Base-by-base conservation (phyloP, 2,113 vertebrate species). In the Cyprinodon brontotheroides region DNA sequence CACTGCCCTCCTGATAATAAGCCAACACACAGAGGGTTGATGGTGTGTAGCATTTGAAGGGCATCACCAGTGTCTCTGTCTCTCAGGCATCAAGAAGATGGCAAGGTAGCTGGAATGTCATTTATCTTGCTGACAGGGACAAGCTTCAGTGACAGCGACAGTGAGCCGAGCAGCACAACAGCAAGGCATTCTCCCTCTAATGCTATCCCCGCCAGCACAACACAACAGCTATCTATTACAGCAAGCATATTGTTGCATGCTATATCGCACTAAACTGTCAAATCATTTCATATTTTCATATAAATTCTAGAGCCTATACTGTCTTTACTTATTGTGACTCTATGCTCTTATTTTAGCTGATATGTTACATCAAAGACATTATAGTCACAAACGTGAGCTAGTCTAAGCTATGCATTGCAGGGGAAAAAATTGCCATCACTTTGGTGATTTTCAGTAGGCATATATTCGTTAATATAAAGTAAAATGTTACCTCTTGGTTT, bases 71-170 rank as follows among this genome's bases (percentile, higher is more conserved):
- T 68, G 84, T 67, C 81, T 79, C 80, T 70, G 86, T 84, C 91
- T 89, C 82, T 80, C 77, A 84, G 87, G 90, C 82, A 87, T 91
- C 88, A 75, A 70, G 83, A 68, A 87, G 85, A 91, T 85, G 81
- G 78, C 66, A 13, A 83, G 72, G 82, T 75, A 82, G 86, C 84
- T 78, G 47, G 78, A 70, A 79, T 81, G 80, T 86, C 74, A 92
- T 92, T 87, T 85, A 82, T 92, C 89, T 91, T 64, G 65, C 75
- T 89, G 92, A 91, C 92, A 89, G 90, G 77, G 86, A 92, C 85
- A 88, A 90, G 86, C 82, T 77, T 84, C 78, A 36, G 85, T 81
- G 83, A 87, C 90, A 90, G 90, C 78, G 50, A 76, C 86, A 91
- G 87, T 83, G 82, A 81, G 79, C 74, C 72, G 62, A 87, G 84